Percentiles rank a stretch among this genome's conserved stretches.
Conservation (phyloP, 2,797 vertebrate species). For the Smutsia gigantea region DNA sequence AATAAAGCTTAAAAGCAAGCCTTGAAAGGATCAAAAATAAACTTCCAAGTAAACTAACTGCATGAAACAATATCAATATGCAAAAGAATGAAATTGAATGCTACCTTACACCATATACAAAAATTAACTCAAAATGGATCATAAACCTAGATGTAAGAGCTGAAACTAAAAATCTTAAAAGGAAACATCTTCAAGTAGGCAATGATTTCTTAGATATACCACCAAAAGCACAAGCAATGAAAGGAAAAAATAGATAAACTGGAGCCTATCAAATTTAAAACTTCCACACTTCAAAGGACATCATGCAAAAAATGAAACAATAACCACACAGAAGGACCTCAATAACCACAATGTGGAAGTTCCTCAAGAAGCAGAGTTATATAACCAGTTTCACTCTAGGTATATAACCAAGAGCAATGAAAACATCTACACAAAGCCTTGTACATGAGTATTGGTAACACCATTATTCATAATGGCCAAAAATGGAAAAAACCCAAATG, state of each 20-base stretch:
- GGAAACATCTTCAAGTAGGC: not conserved
- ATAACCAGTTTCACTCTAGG: not conserved
- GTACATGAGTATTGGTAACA: not conserved
- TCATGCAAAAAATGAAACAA: not conserved
- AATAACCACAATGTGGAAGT: not conserved
- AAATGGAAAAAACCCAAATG: not conserved
- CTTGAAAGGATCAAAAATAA: not conserved
- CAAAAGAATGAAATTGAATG: not conserved
- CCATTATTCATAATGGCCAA: not conserved
- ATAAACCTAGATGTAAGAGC: not conserved
- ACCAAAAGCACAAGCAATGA: not conserved
- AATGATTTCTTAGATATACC: not conserved
- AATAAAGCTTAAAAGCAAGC: not conserved
- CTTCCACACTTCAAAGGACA: not conserved
- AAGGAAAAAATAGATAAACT: not conserved
- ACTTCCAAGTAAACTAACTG: not conserved
- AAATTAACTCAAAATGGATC: too few species aligned
- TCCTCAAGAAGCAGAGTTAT: not conserved
- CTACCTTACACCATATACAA: not conserved
- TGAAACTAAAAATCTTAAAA: not conserved
- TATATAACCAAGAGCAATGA: not conserved
- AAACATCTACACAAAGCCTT: not conserved
- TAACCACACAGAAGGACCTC: not conserved
- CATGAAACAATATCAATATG: not conserved
- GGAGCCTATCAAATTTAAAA: not conserved